phyloP scores from a whole-genome alignment of 2,797 vertebrate genomes.

The Sebastes baramenuke region DNA sequence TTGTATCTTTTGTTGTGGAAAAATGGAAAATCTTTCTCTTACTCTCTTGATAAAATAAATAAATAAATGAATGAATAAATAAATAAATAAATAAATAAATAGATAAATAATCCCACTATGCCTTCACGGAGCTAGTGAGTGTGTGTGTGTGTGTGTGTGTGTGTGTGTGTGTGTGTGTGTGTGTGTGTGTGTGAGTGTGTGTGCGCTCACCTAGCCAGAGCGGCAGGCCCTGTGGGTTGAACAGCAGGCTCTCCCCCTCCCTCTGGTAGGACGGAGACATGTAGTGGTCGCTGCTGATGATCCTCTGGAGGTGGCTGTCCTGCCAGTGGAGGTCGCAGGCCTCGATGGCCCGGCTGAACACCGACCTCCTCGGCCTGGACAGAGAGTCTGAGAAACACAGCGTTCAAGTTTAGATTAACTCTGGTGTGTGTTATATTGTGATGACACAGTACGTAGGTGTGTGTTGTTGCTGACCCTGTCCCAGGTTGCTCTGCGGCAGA shows the following conservation, averaged over 20 bases:
- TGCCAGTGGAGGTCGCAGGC: slow-evolving; percentile 98
- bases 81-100: too few species aligned
- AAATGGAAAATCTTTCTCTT: too few species aligned
- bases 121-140: too few species aligned
- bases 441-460: neutral
- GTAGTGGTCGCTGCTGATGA: slow-evolving; percentile 97
- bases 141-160: too few species aligned
- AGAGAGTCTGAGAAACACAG: slow-evolving; percentile 84
- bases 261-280: slow-evolving; percentile 93
- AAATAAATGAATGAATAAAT: too few species aligned
- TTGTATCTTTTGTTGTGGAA: too few species aligned
- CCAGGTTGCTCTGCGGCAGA: slow-evolving; percentile 92
- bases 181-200: too few species aligned
- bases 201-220: slow-evolving; percentile 90
- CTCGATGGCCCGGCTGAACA: slow-evolving; percentile 95
- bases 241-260: slow-evolving; percentile 94
- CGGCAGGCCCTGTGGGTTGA: slow-evolving; percentile 95
- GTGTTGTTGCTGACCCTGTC: slow-evolving; percentile 85
- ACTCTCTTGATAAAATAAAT: too few species aligned
- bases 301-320: slow-evolving; percentile 97
- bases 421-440: neutral
- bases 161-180: too few species aligned
- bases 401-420: neutral
- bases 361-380: slow-evolving; percentile 91
- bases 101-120: too few species aligned